Conservation (phyloP, 1,140 invertebrate genomes). For the Procambarus virginalis region DNA sequence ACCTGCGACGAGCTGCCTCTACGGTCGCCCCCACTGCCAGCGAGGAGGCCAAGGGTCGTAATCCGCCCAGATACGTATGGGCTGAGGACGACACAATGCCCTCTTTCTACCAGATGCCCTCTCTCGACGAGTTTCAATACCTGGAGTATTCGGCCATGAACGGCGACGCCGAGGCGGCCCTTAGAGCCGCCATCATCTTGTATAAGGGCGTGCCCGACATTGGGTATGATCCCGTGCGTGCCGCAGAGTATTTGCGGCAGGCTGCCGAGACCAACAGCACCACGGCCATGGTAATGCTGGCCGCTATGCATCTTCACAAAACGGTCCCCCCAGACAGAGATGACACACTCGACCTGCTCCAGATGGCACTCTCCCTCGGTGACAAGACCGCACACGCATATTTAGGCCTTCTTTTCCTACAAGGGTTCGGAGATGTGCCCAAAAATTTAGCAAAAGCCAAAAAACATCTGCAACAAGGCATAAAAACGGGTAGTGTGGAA, state of each 20-base stretch:
- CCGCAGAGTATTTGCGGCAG: slow-evolving; percentile 11
- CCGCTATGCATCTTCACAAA: slow-evolving; percentile 18
- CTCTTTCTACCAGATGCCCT: background rate
- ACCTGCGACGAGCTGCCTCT: slow-evolving; percentile 13
- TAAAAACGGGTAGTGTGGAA: background rate
- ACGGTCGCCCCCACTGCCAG: background rate
- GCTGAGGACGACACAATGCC: slow-evolving; percentile 8
- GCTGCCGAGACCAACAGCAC: slow-evolving; percentile 26
- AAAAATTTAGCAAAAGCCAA: slow-evolving; percentile 23
- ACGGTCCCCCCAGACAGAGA: background rate
- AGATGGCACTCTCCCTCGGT: slow-evolving; percentile 3
- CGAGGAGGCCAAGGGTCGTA: background rate
- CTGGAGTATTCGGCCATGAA: slow-evolving; percentile 15
- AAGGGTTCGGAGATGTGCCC: slow-evolving; percentile 15
- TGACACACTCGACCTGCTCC: slow-evolving; percentile 14
- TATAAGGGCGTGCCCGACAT: slow-evolving; percentile 10
- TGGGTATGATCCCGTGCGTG: background rate
- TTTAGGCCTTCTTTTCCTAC: slow-evolving; percentile 10
- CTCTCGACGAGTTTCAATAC: slow-evolving; percentile 34
- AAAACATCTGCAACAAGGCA: slow-evolving; percentile 15
- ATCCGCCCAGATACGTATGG: slow-evolving; percentile 21
- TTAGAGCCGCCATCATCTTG: slow-evolving; percentile 3
- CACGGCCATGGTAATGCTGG: slow-evolving; percentile 27
- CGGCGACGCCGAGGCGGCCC: slow-evolving; percentile 28
- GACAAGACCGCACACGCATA: slow-evolving; percentile 28